Conservation (phyloP, 2,888 invertebrate species). For the Heteromurus nitidus region DNA sequence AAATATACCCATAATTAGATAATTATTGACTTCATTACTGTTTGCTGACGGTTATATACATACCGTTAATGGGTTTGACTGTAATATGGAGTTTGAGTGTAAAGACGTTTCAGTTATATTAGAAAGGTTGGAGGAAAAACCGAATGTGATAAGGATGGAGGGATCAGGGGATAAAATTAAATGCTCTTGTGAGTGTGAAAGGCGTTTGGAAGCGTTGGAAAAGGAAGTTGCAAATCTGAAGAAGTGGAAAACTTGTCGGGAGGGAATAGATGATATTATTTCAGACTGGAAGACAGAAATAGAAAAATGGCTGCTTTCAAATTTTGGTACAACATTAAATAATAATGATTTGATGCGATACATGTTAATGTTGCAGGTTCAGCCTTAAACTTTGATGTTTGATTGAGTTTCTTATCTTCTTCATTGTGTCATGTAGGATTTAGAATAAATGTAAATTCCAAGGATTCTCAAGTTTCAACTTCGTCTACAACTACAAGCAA, state of each 20-base stretch:
- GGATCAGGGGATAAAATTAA: not conserved
- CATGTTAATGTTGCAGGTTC: not conserved
- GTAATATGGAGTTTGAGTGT: not conserved
- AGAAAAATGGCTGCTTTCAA: slow-evolving; percentile 30
- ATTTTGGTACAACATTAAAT: slow-evolving; percentile 13
- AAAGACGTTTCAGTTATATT: not conserved
- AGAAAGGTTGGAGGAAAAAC: not conserved
- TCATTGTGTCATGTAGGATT: not conserved
- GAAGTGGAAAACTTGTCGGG: slow-evolving; percentile 7
- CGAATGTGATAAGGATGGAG: not conserved
- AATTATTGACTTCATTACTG: no score
- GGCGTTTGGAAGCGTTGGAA: slow-evolving; percentile 9
- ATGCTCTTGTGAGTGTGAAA: not conserved
- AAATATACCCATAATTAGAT: no score
- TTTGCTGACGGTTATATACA: not conserved
- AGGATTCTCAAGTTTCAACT: not conserved
- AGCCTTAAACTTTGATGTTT: not conserved
- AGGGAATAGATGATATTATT: slow-evolving; percentile 22
- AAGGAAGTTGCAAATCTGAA: slow-evolving; percentile 21
- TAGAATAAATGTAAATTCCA: not conserved
- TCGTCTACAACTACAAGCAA: not conserved
- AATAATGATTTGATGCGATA: not conserved
- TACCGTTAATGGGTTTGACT: not conserved
- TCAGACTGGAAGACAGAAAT: slow-evolving; percentile 29
- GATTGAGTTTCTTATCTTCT: not conserved